These are phyloP conservation scores for Hiodon tergisus DNA, from an alignment of 2,113 vertebrate genomes.

Conservation along the genomic window DNA sequence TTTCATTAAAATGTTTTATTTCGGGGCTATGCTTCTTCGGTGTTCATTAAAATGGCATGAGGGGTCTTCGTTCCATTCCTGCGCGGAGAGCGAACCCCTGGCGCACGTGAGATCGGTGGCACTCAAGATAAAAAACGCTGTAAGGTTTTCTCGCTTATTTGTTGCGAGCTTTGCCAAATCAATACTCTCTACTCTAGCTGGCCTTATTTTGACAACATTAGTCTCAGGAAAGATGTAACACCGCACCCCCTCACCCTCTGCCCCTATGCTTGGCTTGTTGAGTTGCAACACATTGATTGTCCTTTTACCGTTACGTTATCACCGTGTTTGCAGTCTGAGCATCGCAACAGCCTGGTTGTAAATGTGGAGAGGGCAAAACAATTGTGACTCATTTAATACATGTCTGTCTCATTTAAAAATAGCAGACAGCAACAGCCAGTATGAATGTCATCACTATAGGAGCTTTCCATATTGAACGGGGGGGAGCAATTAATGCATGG, in stretches of 20 bases:
- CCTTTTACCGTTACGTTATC: conserved; percentile 9
- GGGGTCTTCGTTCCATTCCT: neutral
- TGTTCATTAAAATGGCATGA: neutral
- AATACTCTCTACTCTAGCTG: neutral
- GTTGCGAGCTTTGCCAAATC: neutral
- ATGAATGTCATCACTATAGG: neutral
- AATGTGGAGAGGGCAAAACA: conserved; percentile 24
- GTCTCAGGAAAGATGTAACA: neutral
- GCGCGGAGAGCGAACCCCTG: neutral
- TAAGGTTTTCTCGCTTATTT: too few species aligned
- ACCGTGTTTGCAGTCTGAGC: conserved; percentile 2
- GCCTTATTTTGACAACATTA: neutral
- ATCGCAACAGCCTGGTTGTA: conserved; percentile 17
- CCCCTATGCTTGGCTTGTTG: neutral
- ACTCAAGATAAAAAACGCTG: neutral
- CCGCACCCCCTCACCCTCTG: neutral
- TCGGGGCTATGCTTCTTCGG: neutral
- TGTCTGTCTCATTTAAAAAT: conserved; percentile 18
- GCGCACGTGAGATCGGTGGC: neutral
- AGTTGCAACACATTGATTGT: neutral
- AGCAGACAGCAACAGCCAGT: too few species aligned
- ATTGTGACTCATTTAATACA: conserved; percentile 18
- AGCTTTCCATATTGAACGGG: neutral
- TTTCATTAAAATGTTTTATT: neutral
- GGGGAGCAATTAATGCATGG: neutral